A percentile compares a stretch with the other conserved stretches of the same genome.
Conservation (phyloP, 2,888 invertebrate species). For the Ornithoptera priamus region DNA sequence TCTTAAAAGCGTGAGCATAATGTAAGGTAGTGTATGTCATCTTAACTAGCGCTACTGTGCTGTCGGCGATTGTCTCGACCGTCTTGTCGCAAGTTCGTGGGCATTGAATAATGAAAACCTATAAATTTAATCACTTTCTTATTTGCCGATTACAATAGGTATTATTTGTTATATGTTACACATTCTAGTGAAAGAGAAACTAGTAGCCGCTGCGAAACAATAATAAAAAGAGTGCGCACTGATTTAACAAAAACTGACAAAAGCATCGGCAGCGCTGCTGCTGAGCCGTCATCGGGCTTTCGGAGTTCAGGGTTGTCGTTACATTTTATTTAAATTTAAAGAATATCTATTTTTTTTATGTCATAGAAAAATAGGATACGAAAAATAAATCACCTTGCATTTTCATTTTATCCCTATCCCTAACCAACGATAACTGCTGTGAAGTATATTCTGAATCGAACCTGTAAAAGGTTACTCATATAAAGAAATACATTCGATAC, state of each 20-base stretch:
- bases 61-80: too few species aligned
- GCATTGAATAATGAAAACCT: background rate
- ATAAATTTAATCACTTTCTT: conserved; percentile 32
- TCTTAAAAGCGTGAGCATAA: too few species aligned
- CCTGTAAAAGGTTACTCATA: too few species aligned
- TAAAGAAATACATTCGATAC: too few species aligned
- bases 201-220: conserved; percentile 45
- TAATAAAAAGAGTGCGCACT: conserved; percentile 38
- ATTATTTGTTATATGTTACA: conserved; percentile 43
- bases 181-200: conserved; percentile 68
- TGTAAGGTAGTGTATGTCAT: too few species aligned
- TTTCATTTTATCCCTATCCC: too few species aligned
- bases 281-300: conserved; percentile 18
- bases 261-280: conserved; percentile 26
- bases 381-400: too few species aligned
- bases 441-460: too few species aligned
- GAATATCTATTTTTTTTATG: background rate
- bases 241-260: conserved; percentile 38
- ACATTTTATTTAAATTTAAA: background rate
- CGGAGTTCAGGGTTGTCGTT: conserved; percentile 17
- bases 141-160: conserved; percentile 13
- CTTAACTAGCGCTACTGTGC: too few species aligned
- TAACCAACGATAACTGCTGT: too few species aligned
- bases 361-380: too few species aligned
- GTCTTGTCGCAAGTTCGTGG: too few species aligned